Base-by-base conservation (phyloP, 1,140 invertebrate species). In the Bombus waltoni region DNA sequence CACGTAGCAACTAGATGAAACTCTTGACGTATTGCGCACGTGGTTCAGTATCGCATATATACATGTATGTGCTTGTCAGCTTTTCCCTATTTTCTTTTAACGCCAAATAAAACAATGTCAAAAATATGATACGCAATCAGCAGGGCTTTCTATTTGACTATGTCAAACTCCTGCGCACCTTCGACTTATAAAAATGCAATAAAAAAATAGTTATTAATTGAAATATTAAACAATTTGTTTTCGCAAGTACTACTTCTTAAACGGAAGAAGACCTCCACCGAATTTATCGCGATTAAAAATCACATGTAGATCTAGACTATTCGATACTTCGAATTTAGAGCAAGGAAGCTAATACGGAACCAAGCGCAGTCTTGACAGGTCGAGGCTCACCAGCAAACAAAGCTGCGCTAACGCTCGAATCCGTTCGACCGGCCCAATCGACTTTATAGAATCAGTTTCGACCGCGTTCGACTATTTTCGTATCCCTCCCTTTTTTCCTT, bases 41-140 rank as follows among this genome's bases (percentile, higher is more conserved):
- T 85, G 83, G 83, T 72, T 40, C 35, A 44, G 74, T 81, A 81
- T 73, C 53, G n/a, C 70, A 73, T 81, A 18, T 59, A 73, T 81
- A 25, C 9, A 62, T 66, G 0, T 62, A 62, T 73, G 35, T 28
- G 18, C 47, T 22, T 66, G 42, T 18, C 13, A 25, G 25, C 5
- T 66, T 15, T 76, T 68, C 25, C 11, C 6, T 13, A 6, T 38
- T 74, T 35, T 47, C 22, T 47, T 76, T 40, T 40, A 25, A 68
- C 15, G n/a, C 25, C 13, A 35, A 28, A 77, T 22, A 25, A 28
- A 83, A 38, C 3, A 22, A 1, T 1, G 15, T 44, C 38, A 32
- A 44, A 78, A 22, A 70, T 22, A 28, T 18, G 10, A 42, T 11
- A 44, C 13, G 15, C 1, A 28, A 40, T 8, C 2, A 22, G 28